Conservation (phyloP, 2,797 vertebrate genomes). For the Phrynocephalus vlangalii region DNA sequence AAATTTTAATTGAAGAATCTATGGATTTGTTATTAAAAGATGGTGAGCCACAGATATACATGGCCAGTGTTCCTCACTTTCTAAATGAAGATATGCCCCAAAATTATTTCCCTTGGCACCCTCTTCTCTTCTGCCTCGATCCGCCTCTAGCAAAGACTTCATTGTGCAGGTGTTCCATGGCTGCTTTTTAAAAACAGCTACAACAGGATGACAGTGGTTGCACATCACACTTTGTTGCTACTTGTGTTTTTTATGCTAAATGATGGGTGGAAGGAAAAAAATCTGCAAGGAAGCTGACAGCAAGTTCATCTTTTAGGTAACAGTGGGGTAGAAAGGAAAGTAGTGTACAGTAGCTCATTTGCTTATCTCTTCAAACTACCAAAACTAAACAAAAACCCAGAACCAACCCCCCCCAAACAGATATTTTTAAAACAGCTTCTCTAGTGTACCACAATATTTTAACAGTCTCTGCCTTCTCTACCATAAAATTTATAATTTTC, state of each 20-base stretch:
- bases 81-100: not conserved
- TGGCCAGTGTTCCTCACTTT: not conserved
- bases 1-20: constrained; percentile 52
- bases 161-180: not conserved
- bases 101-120: not conserved
- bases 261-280: not conserved
- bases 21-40: not conserved
- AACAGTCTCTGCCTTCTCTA: not conserved
- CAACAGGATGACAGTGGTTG: not conserved
- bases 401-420: too few relatives aligned
- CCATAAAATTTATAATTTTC: constrained; percentile 11
- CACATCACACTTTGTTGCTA: not conserved
- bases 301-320: not conserved
- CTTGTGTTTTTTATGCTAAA: not conserved
- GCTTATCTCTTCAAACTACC: not conserved
- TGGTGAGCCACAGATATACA: not conserved
- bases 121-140: not conserved
- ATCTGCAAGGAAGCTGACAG: too few relatives aligned
- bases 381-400: not conserved
- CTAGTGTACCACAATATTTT: not conserved
- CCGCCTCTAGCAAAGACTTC: not conserved
- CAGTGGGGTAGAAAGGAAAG: not conserved
- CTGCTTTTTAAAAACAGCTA: not conserved
- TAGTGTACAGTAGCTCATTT: not conserved
- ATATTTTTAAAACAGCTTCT: not conserved